Evolutionary conservation across 92 coral and sea anemone genomes (phyloP).

Genomic region (Parazoanthus swiftii): DNA sequence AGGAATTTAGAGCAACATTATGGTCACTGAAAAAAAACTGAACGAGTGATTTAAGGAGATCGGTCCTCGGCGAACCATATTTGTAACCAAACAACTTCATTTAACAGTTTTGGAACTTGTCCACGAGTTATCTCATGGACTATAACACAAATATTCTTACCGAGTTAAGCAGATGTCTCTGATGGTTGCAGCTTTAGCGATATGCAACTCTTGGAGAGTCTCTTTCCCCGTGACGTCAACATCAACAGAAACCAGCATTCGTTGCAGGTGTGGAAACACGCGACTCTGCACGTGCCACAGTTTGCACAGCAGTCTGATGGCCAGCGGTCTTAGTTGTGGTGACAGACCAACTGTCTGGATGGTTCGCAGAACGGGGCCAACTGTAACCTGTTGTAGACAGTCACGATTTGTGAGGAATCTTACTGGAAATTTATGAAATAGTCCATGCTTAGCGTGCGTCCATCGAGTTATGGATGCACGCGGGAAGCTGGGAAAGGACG

Average conservation of each 20-base stretch:
- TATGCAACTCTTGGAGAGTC: conserved; percentile 63
- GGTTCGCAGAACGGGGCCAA: conserved; percentile 79
- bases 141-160: conserved; percentile 44
- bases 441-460: too few relatives aligned
- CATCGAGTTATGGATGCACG: too few relatives aligned
- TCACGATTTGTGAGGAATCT: neutral
- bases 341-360: conserved; percentile 73
- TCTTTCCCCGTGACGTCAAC: conserved; percentile 48
- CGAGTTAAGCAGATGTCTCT: conserved; percentile 82
- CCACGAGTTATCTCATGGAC: neutral
- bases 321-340: conserved; percentile 64
- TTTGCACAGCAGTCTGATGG: conserved; percentile 78
- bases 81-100: too few relatives aligned
- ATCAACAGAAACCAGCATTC: conserved; percentile 63
- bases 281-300: conserved; percentile 89
- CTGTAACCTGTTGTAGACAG: conserved; percentile 56
- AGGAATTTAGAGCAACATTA: neutral
- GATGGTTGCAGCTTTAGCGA: conserved; percentile 89
- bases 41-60: neutral
- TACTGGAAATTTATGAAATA: neutral
- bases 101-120: neutral
- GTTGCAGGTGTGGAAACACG: conserved; percentile 83
- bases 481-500: too few relatives aligned
- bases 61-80: too few relatives aligned
- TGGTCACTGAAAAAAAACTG: neutral